phyloP scores from a whole-genome alignment of 1,140 invertebrate genomes.

The Drosophila ogumai region DNA sequence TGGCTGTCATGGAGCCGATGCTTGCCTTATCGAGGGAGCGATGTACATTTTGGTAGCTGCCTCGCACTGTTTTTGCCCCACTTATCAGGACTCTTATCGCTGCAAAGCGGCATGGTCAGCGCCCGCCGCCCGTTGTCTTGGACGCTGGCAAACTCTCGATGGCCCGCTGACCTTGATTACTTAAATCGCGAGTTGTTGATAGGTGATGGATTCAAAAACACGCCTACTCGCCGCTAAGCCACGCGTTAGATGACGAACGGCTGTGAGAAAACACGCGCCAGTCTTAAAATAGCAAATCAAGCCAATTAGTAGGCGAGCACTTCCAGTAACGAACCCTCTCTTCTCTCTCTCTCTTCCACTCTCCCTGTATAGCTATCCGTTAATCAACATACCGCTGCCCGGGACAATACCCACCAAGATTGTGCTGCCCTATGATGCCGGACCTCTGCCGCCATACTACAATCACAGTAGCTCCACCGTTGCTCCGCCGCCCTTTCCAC shows the following conservation, averaged over 20 bases:
- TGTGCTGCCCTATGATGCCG: slow-evolving; percentile 76
- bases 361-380: slow-evolving; percentile 68
- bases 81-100: slow-evolving; percentile 52
- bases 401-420: slow-evolving; percentile 85
- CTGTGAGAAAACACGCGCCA: slow-evolving; percentile 21
- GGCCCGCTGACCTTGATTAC: slow-evolving; percentile 70
- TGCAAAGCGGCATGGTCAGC: slow-evolving; percentile 42
- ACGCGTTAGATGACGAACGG: slow-evolving; percentile 54
- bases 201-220: slow-evolving; percentile 17
- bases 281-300: slow-evolving; percentile 39
- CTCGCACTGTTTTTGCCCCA: slow-evolving; percentile 9
- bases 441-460: slow-evolving; percentile 7
- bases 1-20: slow-evolving; percentile 6
- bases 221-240: slow-evolving; percentile 30
- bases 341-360: slow-evolving; percentile 57
- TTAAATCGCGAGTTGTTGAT: slow-evolving; percentile 47
- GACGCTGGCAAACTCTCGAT: slow-evolving; percentile 18
- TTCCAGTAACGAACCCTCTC: slow-evolving; percentile 53
- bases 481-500: neutral
- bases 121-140: slow-evolving; percentile 16
- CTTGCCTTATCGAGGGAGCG: slow-evolving; percentile 36
- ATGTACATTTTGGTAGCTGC: slow-evolving; percentile 15
- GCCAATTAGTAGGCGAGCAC: slow-evolving; percentile 18
- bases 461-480: slow-evolving; percentile 46
- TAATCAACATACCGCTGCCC: slow-evolving; percentile 84